Base-by-base conservation (phyloP, 2,797 vertebrate genomes). In the Loris lydekkerianus region DNA sequence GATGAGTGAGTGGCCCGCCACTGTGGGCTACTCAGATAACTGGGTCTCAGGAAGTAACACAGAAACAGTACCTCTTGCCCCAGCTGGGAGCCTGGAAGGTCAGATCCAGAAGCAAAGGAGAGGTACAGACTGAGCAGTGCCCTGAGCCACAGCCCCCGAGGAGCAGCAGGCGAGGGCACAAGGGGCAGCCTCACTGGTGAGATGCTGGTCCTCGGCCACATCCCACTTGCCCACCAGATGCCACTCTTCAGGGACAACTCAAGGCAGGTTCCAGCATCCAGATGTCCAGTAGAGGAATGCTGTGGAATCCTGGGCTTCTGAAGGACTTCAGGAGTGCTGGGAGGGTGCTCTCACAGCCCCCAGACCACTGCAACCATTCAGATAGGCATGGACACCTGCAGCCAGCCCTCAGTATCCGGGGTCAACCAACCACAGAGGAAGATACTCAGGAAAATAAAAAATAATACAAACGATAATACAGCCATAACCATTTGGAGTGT, bases 41-140 rank as follows among this genome's bases (percentile, higher is more conserved):
- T 69, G 27, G 58, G 8, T 37, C 5, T 87, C 60, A 88, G 80
- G 49, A 89, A 81, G 10, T 70, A 75, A 78, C 61, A 82, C 2
- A 67, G 81, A 96, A 89, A 76, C n/a, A 73, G 31, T 13, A n/a
- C 95, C 40, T 56, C 76, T 91, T 29, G 18, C 10, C 7, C 92
- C n/a, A 63, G 5, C 18, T 58, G 75, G 29, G 2, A 83, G 17
- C 82, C 15, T 53, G 20, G 27, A 80, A 90, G 40, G 46, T 93
- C 21, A 78, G 43, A 95, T 34, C 5, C 21, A 65, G 27, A 72
- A 25, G n/a, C 78, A 58, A 80, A 37, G 7, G 53, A 84, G 72
- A 67, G 58, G 34, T 49, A 13, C 34, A 88, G 15, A 80, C 27
- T 23, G 27, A 34, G 23, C 49, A 61, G 40, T n/a, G 58, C 9